Conservation (phyloP, 2,113 vertebrate species). For the Pantherophis guttatus region DNA sequence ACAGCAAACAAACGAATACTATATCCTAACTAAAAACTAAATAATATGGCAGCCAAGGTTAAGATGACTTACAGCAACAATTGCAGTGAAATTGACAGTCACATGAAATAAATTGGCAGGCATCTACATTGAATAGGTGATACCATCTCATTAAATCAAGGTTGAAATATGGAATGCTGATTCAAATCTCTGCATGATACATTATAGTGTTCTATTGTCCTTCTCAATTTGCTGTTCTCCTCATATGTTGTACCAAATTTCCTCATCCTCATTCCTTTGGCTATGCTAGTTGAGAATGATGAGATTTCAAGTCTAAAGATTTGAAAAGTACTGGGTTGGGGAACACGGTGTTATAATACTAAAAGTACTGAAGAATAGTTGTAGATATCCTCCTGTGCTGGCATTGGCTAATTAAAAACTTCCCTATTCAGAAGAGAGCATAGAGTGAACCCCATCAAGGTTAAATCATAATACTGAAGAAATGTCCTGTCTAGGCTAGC, state of each 20-base stretch:
- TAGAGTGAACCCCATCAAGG: background rate
- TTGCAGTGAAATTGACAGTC: background rate
- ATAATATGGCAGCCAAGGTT: background rate
- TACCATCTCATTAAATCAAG: background rate
- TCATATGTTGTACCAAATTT: background rate
- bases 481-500: background rate
- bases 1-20: background rate
- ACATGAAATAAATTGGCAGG: background rate
- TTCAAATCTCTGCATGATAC: background rate
- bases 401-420: background rate
- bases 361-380: background rate
- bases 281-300: background rate
- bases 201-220: background rate
- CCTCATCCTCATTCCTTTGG: background rate
- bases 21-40: background rate
- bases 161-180: background rate
- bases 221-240: too few relatives aligned
- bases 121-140: background rate
- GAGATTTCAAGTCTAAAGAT: background rate
- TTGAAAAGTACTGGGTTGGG: background rate
- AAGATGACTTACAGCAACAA: background rate
- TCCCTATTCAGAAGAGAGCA: background rate
- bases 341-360: background rate
- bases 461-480: background rate
- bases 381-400: background rate